phyloP scores from a whole-genome alignment of 1,140 invertebrate species.

The Drosophila murphyi region DNA sequence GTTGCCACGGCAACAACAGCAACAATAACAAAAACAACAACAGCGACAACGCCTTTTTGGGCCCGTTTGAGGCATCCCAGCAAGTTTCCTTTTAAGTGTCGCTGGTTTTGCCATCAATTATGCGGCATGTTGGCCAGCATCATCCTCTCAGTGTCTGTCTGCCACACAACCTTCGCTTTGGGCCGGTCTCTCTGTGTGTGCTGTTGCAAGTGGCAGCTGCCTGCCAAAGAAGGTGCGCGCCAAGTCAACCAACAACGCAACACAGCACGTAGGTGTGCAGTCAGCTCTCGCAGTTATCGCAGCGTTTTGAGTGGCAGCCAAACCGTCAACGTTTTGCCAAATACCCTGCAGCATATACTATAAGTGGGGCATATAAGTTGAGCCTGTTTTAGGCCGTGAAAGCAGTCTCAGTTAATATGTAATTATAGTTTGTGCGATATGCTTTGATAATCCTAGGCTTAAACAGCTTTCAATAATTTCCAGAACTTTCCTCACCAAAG shows the following conservation, averaged over 20 bases:
- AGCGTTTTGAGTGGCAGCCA: constrained; percentile 27
- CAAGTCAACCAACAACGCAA: constrained; percentile 10
- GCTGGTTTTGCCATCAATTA: constrained; percentile 76
- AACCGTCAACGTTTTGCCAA: constrained; percentile 27
- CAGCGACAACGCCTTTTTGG: constrained; percentile 79
- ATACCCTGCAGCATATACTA: neutral
- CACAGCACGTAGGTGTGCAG: constrained; percentile 54
- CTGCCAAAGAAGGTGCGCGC: constrained; percentile 61
- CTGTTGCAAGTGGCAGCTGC: constrained; percentile 52
- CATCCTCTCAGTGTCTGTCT: constrained; percentile 16
- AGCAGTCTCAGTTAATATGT: too few relatives aligned
- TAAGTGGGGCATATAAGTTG: neutral
- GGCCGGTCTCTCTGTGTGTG: neutral
- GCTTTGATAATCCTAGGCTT: too few relatives aligned
- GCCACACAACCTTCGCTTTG: constrained; percentile 17
- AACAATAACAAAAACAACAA: constrained; percentile 29
- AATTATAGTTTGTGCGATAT: neutral
- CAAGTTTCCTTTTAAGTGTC: constrained; percentile 81
- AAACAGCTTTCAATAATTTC: too few relatives aligned
- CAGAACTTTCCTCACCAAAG: neutral
- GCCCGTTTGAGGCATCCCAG: constrained; percentile 60
- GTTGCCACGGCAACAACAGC: constrained; percentile 42
- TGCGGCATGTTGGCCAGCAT: constrained; percentile 70
- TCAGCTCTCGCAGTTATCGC: constrained; percentile 33
- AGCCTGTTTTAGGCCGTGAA: neutral